Evolutionary conservation across 2,113 vertebrate species (phyloP).

Genomic region (Steatornis caripensis): DNA sequence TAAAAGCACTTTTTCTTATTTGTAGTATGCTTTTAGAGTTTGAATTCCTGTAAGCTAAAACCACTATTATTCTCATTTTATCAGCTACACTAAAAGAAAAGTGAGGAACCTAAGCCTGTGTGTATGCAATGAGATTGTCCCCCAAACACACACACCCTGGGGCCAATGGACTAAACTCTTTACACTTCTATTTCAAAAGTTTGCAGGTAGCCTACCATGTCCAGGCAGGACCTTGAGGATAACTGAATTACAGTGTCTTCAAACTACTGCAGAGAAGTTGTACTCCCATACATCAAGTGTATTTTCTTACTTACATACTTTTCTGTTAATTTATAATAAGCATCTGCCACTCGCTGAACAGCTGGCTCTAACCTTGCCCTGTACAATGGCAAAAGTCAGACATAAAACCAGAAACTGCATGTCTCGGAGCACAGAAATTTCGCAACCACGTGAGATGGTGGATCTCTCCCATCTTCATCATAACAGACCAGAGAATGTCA

Average conservation of each 20-base stretch:
- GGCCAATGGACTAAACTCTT: neutral
- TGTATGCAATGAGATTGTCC: neutral
- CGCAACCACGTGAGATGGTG: fast-evolving
- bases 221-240: neutral
- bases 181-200: neutral
- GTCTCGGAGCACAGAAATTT: neutral
- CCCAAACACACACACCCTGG: neutral
- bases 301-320: neutral
- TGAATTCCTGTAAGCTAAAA: neutral
- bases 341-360: neutral
- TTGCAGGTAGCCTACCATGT: neutral
- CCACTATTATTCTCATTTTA: neutral
- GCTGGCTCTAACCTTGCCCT: neutral
- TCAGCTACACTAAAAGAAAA: neutral
- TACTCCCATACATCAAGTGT: neutral
- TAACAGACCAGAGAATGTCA: neutral
- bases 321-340: neutral
- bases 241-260: neutral
- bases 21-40: neutral
- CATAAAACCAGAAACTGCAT: fast-evolving
- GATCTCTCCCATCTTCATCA: neutral
- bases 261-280: neutral
- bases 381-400: neutral
- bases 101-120: neutral
- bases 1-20: neutral